phyloP scores from a whole-genome alignment of 2,113 vertebrate genomes.

The Xiphorhynchus elegans region DNA sequence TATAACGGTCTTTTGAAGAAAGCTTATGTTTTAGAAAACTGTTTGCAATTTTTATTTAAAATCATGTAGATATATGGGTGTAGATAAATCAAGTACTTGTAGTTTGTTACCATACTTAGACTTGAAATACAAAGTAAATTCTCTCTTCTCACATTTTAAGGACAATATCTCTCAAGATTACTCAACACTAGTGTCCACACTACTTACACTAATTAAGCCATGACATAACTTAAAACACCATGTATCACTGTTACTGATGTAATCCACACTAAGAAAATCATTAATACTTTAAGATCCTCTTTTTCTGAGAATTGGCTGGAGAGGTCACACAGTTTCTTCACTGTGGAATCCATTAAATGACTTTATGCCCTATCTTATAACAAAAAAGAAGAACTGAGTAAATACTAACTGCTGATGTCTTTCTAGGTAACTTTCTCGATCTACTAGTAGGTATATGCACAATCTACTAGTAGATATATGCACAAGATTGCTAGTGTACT shows the following conservation, averaged over 20 bases:
- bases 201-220: neutral
- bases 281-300: neutral
- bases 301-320: neutral
- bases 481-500: neutral
- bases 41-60: neutral
- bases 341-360: neutral
- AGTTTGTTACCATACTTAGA: neutral
- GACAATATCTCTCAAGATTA: neutral
- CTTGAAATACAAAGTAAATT: neutral
- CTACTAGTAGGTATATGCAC: neutral
- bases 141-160: neutral
- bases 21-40: neutral
- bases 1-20: neutral
- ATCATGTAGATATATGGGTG: neutral
- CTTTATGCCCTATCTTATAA: neutral
- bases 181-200: neutral
- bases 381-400: neutral
- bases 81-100: neutral
- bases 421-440: neutral
- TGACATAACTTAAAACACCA: neutral
- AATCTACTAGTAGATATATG: neutral
- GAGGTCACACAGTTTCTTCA: neutral
- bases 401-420: neutral
- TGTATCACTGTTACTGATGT: neutral
- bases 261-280: neutral